These are phyloP conservation scores for Stegastes partitus DNA, from an alignment of 2,113 vertebrate genomes.

Conservation along the genomic window DNA sequence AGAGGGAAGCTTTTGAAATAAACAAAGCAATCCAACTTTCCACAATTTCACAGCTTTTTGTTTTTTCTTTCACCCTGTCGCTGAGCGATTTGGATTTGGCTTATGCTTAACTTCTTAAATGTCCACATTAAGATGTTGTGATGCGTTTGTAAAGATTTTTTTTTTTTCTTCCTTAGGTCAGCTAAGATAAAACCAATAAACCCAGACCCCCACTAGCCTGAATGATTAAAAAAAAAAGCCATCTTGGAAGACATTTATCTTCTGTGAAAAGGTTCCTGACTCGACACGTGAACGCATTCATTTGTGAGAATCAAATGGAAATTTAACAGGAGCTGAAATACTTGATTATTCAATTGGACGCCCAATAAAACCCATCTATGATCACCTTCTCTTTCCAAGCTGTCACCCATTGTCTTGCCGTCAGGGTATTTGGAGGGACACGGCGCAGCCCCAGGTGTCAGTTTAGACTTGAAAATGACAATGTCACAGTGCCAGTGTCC, in stretches of 20 bases:
- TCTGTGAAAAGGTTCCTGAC: neutral
- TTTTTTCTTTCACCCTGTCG: conserved; percentile 8
- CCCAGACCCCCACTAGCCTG: neutral
- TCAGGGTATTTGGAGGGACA: conserved; percentile 62
- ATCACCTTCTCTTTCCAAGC: conserved; percentile 46
- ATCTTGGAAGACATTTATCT: conserved; percentile 31
- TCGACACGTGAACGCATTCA: conserved; percentile 1
- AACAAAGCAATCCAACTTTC: conserved; percentile 70
- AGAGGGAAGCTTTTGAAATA: conserved; percentile 67
- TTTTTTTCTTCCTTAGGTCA: conserved; percentile 29
- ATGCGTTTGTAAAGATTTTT: conserved; percentile 29
- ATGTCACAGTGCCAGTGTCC: conserved; percentile 68
- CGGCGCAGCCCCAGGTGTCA: conserved; percentile 75
- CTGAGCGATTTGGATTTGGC: conserved; percentile 50
- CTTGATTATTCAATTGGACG: conserved; percentile 48
- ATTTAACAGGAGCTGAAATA: conserved; percentile 19
- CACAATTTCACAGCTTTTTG: conserved; percentile 51
- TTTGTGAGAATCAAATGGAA: conserved; percentile 47
- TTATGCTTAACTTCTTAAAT: conserved; percentile 65
- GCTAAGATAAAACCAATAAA: conserved; percentile 7
- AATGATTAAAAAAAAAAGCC: conserved; percentile 2
- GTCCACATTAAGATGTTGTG: conserved; percentile 57
- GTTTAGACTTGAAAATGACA: conserved; percentile 74
- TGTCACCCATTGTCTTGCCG: conserved; percentile 55
- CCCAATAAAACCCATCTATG: conserved; percentile 50